Evolutionary conservation across 2,888 invertebrate species (phyloP).

Genomic region (Nebria salina): DNA sequence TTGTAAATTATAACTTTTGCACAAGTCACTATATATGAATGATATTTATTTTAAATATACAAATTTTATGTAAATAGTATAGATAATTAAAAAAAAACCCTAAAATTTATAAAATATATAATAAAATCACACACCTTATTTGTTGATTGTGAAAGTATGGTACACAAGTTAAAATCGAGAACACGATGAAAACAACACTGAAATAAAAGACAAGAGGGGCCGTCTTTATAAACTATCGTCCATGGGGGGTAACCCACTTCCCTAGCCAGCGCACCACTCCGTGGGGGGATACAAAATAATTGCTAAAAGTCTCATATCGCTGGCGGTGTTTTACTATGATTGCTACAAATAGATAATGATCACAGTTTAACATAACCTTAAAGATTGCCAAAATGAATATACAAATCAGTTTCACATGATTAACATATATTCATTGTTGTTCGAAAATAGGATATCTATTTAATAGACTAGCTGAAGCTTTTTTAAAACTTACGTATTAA

Average conservation of each 20-base stretch:
- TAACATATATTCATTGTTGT: not conserved
- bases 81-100: not conserved
- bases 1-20: too few species aligned
- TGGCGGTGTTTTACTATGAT: slow-evolving; percentile 18
- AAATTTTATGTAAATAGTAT: not conserved
- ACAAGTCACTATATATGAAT: too few species aligned
- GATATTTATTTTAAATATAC: not conserved
- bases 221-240: slow-evolving; percentile 34
- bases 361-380: not conserved
- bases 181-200: slow-evolving; percentile 38
- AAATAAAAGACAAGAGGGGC: slow-evolving; percentile 29
- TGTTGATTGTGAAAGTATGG: slow-evolving; percentile 32
- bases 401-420: not conserved
- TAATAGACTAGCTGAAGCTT: too few species aligned
- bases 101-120: slow-evolving; percentile 1
- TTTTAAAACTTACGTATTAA: too few species aligned
- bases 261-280: slow-evolving; percentile 4
- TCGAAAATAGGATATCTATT: not conserved
- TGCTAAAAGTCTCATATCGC: not conserved
- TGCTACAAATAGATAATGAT: slow-evolving; percentile 33
- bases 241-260: slow-evolving; percentile 43
- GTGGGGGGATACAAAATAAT: not conserved
- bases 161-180: slow-evolving; percentile 39
- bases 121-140: slow-evolving; percentile 41
- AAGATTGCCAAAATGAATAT: not conserved